Evolutionary conservation across 2,888 invertebrate genomes (phyloP), one percentile per base, ranked within the genome.

Genomic region (Plebejus melissa): DNA sequence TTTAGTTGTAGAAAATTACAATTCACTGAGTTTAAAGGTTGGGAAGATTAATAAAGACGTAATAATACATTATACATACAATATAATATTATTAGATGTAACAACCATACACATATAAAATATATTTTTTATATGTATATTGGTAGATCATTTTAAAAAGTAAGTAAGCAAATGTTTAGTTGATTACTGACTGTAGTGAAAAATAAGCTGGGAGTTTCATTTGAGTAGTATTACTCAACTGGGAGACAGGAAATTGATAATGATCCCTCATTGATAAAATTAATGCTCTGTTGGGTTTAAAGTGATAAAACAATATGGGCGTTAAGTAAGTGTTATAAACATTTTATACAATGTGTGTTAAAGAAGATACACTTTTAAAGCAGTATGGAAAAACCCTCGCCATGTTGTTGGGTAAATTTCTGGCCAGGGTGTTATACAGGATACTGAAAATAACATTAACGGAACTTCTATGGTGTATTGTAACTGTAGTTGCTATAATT

Each of bases 401-500:
- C 75, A 74, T 79, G 76, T 78, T 78, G 74, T 74, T 82, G 54
- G 75, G 79, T 32, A 86, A 83, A 82, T 81, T 85, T 76, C 80
- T 81, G 57, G 46, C 80, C 57, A 82, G 77, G 78, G 69, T 83
- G 60, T 76, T 82, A n/a, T 84, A 80, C 80, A 83, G 79, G 79
- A 75, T 86, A 70, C 77, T 81, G 69, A 86, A 81, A 78, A 76
- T 88, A 65, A 85, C 80, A 74, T 75, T 88, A 65, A 81, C 79
- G 76, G 79, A 86, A 77, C 79, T 87, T 65, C 54, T 85, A 75
- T 87, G 83, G 76, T 80, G 76, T 81, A 77, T 80, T 78, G 69
- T 84, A 75, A 74, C 85, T 69, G 76, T 83, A 74, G 77, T 82
- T 32, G 28, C 84, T 54, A 70, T 86, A 22, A 77, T 82, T 70